Percentiles rank a stretch among this genome's conserved stretches.
Evolutionary conservation across 1,140 invertebrate species (phyloP).

Genomic region (Antheraea pernyi): DNA sequence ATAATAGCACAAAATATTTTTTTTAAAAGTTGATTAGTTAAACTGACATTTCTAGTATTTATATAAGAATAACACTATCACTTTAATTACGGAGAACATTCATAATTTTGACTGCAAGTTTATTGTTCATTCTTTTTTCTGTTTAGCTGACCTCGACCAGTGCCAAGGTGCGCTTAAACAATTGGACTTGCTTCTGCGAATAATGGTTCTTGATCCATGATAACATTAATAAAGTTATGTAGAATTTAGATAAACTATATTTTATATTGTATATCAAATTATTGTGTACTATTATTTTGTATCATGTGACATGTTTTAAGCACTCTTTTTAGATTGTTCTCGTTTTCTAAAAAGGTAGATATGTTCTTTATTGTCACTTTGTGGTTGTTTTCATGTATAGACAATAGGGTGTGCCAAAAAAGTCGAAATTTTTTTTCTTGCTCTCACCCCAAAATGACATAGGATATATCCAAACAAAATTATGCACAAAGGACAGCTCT

Average conservation of each 20-base stretch:
- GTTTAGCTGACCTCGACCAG: background rate
- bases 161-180: background rate
- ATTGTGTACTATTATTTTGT: background rate
- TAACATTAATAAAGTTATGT: background rate
- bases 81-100: background rate
- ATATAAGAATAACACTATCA: too few species aligned
- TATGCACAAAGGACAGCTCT: too few species aligned
- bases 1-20: too few species aligned
- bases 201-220: background rate
- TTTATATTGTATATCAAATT: background rate
- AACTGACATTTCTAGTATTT: too few species aligned
- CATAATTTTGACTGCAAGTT: background rate
- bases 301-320: background rate
- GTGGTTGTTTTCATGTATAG: background rate
- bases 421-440: too few species aligned
- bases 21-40: too few species aligned
- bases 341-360: background rate
- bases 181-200: background rate
- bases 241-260: background rate
- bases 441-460: too few species aligned
- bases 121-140: slow-evolving; percentile 1
- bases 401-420: too few species aligned
- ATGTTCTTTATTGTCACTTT: background rate
- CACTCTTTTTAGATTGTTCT: background rate
- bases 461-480: too few species aligned